A percentile compares a stretch with the other conserved stretches of the same genome.
phyloP scores from a whole-genome alignment of 2,888 invertebrate species.

The Fabriciana adippe region DNA sequence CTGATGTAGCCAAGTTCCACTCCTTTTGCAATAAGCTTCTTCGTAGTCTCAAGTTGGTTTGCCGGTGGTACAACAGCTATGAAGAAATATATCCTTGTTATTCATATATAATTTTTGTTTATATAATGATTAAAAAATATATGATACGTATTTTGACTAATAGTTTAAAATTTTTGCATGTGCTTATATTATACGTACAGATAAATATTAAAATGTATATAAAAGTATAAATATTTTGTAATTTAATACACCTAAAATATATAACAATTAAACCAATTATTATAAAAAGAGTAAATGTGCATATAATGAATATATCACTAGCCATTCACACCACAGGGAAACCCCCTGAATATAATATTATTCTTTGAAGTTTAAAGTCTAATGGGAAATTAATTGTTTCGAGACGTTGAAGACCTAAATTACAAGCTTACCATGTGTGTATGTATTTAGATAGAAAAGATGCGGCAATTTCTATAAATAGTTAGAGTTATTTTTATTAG shows the following conservation, averaged over 20 bases:
- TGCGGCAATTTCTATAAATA: too few species aligned
- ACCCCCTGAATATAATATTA: conserved; percentile 2
- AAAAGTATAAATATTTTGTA: not conserved
- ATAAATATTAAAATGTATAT: not conserved
- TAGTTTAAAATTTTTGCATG: too few species aligned
- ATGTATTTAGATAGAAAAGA: not conserved
- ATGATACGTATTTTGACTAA: too few species aligned
- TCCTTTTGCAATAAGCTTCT: conserved; percentile 82
- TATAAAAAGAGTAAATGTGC: too few species aligned
- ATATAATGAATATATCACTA: conserved; percentile 3
- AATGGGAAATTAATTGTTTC: conserved; percentile 7
- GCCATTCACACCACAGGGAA: not conserved
- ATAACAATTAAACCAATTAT: too few species aligned
- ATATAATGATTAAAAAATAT: too few species aligned
- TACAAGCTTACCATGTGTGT: not conserved
- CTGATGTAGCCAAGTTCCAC: conserved; percentile 82
- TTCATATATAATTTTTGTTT: too few species aligned
- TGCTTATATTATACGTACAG: too few species aligned
- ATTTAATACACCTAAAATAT: not conserved
- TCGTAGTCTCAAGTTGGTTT: conserved; percentile 77
- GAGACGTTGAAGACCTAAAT: not conserved
- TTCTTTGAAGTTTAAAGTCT: conserved; percentile 2
- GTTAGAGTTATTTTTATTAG: too few species aligned
- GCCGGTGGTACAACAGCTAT: conserved; percentile 82
- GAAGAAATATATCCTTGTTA: conserved; percentile 41